Percentiles rank a stretch among this genome's conserved stretches.
These are phyloP conservation scores for Setophaga coronata DNA, from an alignment of 2,113 vertebrate species.

Conservation along the genomic window DNA sequence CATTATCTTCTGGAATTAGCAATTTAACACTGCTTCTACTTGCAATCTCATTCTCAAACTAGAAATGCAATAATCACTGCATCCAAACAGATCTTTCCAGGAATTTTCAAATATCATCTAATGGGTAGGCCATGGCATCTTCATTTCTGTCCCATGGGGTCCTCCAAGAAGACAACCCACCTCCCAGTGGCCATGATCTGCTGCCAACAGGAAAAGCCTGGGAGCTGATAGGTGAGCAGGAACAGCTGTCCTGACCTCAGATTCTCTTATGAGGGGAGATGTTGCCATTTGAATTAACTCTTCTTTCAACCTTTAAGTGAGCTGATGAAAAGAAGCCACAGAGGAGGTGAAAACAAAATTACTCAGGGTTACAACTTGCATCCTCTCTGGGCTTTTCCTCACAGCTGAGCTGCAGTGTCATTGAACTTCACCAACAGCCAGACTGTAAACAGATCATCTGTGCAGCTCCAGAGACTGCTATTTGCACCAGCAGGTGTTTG, in stretches of 20 bases:
- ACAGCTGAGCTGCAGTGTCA: neutral
- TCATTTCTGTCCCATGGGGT: neutral
- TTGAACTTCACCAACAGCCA: neutral
- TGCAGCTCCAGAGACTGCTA: neutral
- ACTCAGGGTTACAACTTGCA: neutral
- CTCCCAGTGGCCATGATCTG: fast-evolving
- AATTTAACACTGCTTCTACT: neutral
- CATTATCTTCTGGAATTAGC: neutral
- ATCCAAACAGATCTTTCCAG: neutral
- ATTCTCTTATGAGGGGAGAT: neutral
- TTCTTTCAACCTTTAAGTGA: neutral
- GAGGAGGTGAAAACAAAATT: neutral
- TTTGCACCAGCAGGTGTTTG: neutral
- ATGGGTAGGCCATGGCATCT: neutral
- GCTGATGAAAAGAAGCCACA: neutral
- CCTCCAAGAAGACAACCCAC: neutral
- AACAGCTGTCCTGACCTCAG: neutral
- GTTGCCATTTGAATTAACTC: neutral
- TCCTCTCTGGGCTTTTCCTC: neutral
- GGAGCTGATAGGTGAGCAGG: neutral
- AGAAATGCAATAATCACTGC: neutral
- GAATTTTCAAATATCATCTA: neutral
- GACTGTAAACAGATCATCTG: neutral
- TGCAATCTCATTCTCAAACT: neutral
- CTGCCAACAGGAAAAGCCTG: neutral